phyloP scores from a whole-genome alignment of 2,888 invertebrate species.

The Scaptomyza caliginosa region DNA sequence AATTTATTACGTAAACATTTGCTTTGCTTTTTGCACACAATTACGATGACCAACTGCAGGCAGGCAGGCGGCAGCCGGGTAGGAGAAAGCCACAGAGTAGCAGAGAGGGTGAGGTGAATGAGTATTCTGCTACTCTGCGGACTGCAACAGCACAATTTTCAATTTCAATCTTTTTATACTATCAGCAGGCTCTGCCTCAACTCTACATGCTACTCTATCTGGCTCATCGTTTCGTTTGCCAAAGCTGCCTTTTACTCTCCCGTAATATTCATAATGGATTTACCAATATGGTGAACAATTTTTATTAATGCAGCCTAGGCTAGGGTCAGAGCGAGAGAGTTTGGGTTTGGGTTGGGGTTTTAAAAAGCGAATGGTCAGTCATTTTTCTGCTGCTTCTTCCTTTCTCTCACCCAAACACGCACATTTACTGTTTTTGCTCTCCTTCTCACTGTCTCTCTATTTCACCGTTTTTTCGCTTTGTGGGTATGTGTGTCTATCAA shows the following conservation, averaged over 20 bases:
- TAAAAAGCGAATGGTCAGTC: constrained; percentile 59
- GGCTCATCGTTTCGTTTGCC: constrained; percentile 36
- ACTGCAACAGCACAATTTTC: constrained; percentile 69
- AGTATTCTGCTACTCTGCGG: constrained; percentile 7
- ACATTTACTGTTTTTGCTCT: constrained; percentile 5
- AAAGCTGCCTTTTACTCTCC: constrained; percentile 61
- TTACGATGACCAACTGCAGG: constrained; percentile 63
- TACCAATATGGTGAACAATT: constrained; percentile 82
- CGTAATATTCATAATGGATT: constrained; percentile 83
- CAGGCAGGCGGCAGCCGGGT: constrained; percentile 19
- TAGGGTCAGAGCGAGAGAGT: constrained; percentile 11
- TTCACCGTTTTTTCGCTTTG: too few relatives aligned
- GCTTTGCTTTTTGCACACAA: constrained; percentile 81
- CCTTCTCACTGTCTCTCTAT: not conserved
- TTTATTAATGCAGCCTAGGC: constrained; percentile 78
- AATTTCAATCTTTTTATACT: constrained; percentile 75
- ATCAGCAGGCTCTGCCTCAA: constrained; percentile 12
- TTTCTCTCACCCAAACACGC: not conserved
- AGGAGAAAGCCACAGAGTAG: constrained; percentile 1
- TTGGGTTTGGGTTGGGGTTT: not conserved
- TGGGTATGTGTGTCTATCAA: constrained; percentile 30
- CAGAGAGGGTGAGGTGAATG: not conserved
- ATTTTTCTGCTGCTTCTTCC: constrained; percentile 34
- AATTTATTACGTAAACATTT: constrained; percentile 83
- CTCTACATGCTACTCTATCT: constrained; percentile 7